phyloP scores from a whole-genome alignment of 2,888 invertebrate species.

The Hemistola chrysoprasaria region DNA sequence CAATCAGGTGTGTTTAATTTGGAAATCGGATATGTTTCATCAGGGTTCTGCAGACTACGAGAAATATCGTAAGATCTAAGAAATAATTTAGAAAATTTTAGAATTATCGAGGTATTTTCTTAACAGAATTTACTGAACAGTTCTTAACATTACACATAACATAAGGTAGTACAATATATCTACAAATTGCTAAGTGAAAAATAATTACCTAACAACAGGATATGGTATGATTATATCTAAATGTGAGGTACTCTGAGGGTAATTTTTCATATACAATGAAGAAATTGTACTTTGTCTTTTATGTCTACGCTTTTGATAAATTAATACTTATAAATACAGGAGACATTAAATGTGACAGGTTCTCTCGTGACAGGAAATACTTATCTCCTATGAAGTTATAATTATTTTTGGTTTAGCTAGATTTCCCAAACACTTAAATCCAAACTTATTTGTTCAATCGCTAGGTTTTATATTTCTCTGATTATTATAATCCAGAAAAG shows the following conservation, averaged over 20 bases:
- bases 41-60: conserved; percentile 41
- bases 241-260: conserved; percentile 18
- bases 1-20: conserved; percentile 36
- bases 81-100: too few relatives aligned
- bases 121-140: too few relatives aligned
- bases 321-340: not conserved
- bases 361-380: not conserved
- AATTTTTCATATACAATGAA: conserved; percentile 6
- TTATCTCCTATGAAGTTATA: too few relatives aligned
- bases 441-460: too few relatives aligned
- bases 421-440: too few relatives aligned
- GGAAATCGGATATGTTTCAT: conserved; percentile 19
- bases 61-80: too few relatives aligned
- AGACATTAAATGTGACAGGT: not conserved
- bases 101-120: too few relatives aligned
- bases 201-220: conserved; percentile 28
- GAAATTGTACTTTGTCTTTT: conserved; percentile 12
- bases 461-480: too few relatives aligned
- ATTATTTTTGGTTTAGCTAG: not conserved
- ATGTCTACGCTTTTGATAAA: conserved; percentile 1
- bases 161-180: not conserved
- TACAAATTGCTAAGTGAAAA: conserved; percentile 23
- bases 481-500: too few relatives aligned
- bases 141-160: too few relatives aligned
- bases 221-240: conserved; percentile 25